Evolutionary conservation across 2,113 vertebrate species (phyloP), one percentile per base, ranked within the genome.

Genomic region (Grantiella picta): DNA sequence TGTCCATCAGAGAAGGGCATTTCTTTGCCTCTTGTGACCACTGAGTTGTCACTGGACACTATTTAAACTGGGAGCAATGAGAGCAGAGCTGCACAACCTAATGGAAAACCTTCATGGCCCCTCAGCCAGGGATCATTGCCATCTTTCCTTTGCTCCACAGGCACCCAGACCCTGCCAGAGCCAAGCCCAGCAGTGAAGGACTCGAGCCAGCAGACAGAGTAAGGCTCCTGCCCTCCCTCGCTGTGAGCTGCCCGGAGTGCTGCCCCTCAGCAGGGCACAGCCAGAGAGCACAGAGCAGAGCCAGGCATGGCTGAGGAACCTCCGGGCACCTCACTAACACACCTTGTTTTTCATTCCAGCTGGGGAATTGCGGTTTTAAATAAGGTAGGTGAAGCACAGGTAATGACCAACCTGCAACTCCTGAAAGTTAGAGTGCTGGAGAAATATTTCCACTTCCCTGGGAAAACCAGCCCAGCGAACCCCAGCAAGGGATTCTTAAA

Each of bases 131-230:
- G 44, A 22, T n/a, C 72, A 4, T 0, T 29, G 59, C 50, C 52
- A n/a, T 10, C 40, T 57, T 70, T 44, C 4, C 77, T 36, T 59
- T 68, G 56, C 92, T 25, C 70, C 66, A 38, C 94, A 97, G 98
- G 97, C 65, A 98, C 98, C 8, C 98, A 98, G 95, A 98, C 98
- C 57, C 91, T 89, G 16, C 33, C 78, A 25, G 38, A 73, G 4
- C 16, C 59, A 11, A 49, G 17, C 3, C 1, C 75, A 33, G 80
- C 13, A 33, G 91, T 96, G 86, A 97, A 64, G 5, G 98, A 98
- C 59, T 98, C 98, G 3, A 97, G 98, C 69, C 98, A 98, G 65
- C 98, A 98, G 95, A 98, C 98, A 86, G 97, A 98, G 98, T 98
- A 91, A 98, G 98, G 2, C 52, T 16, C 53, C 72, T 57, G 33